Evolutionary conservation across 2,113 vertebrate species (phyloP), one percentile per base, ranked within the genome.

Genomic region (Colossoma macropomum): DNA sequence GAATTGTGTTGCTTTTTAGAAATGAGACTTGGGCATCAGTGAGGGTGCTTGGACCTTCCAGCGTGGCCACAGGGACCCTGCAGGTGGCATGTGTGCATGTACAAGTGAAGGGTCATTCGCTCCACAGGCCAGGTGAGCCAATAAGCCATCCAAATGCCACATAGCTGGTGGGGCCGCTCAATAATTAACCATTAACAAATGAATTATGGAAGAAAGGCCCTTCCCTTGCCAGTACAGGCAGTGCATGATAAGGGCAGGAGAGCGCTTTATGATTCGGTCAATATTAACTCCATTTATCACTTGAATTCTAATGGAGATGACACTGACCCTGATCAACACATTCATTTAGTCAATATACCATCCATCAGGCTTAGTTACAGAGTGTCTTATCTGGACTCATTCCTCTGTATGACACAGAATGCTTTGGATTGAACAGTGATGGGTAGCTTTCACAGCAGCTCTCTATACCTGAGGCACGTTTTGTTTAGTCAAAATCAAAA

Each of bases 401-500:
- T 82, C 41, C 60, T 84, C 45, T 38, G 71, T n/a, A 13, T 79
- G 79, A 85, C 79, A 76, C 72, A 50, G 72, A 59, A 79, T 72
- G 72, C 79, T 74, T 84, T 54, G 21, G 63, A 76, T 13, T n/a
- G 56, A 62, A 75, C 86, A 74, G 23, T 86, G 82, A 82, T 70
- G 75, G 79, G 79, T 84, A 71, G 72, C 45, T 77, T 82, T 79
- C 71, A 28, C 28, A 38, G 75, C 52, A 71, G 54, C 30, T 69
- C 78, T 84, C 81, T 84, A 60, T 79, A 82, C 52, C 70, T 79
- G 48, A 59, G 62, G 68, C 79, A 82, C 82, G 82, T 87, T 9
- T 84, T 59, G 83, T 84, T 65, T 68, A 79, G 75, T 54, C 60
- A 59, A 84, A 84, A 84, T 81, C 75, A 79, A 69, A 76, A 70